Evolutionary conservation across 2,113 vertebrate genomes (phyloP), one percentile per base, ranked within the genome.

Genomic region (Scytalopus superciliaris): DNA sequence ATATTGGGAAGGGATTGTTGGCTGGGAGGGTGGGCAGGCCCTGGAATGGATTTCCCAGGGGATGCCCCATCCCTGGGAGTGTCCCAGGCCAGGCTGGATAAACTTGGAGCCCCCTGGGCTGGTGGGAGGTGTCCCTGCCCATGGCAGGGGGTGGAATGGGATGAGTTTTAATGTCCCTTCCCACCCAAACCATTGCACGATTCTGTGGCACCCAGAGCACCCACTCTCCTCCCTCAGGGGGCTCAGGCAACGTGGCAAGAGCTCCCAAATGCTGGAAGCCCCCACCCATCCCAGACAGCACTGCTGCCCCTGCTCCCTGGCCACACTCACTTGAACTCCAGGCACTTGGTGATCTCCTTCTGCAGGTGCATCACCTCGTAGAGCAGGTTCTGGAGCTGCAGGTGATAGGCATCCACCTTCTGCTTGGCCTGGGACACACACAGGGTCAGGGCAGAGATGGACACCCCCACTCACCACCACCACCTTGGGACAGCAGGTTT

Each of bases 331-430:
- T 99, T 99, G 96, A 99, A 99, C 89, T 99, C 99, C 73, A 99
- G 97, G 96, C 99, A 99, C 50, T 99, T 99, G 93, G 99, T 99
- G 96, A 99, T 99, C 97, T 99, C 99, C 55, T 99, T 99, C 97
- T 99, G 99, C 80, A 99, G 98, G 95, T 99, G 99, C 99, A 99
- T 99, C 91, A 99, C 99, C 97, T 99, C 99, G 33, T 99, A 99
- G 25, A 99, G 96, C 70, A 99, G 97, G 93, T 99, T 99, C 97
- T 99, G 99, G n/a, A 99, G 98, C 98, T 99, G 99, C 68, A 99
- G 98, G 84, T 99, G 99, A 84, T 99, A 98, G 3, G 99, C 99
- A 3, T 99, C 99, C 0, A 99, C 99, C 88, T 98, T 99, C 96
- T 99, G 99, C 97, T 99, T 99, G 9, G 99, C 98, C 99, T 99